Conservation (phyloP, 2,113 vertebrate genomes). For the Cyanoramphus novaezelandiae region DNA sequence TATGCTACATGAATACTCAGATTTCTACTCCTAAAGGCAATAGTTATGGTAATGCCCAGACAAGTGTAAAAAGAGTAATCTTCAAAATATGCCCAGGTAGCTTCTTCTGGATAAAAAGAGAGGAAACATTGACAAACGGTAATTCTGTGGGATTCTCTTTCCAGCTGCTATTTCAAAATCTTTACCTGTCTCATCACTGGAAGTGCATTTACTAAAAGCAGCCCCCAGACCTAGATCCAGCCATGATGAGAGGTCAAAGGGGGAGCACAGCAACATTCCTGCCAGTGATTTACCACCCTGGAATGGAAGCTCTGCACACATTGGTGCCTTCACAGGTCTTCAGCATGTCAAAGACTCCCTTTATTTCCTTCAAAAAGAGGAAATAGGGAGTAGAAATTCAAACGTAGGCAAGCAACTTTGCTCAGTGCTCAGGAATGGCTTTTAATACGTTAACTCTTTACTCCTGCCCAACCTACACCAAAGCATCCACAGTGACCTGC, state of each 20-base stretch:
- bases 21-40: background rate
- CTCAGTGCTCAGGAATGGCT: background rate
- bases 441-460: background rate
- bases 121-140: background rate
- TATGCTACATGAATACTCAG: background rate
- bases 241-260: background rate
- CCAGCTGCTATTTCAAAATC: background rate
- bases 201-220: background rate
- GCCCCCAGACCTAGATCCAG: background rate
- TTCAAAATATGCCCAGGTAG: background rate
- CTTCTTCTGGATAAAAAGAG: background rate
- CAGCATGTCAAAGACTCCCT: background rate
- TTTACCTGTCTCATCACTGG: background rate
- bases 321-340: background rate
- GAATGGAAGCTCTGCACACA: background rate
- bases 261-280: background rate
- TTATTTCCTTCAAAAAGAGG: background rate
- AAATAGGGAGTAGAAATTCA: background rate
- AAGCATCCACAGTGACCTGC: background rate
- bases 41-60: background rate
- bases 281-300: background rate
- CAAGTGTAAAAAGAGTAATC: background rate
- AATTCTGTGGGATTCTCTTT: background rate
- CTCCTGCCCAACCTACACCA: background rate
- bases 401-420: background rate